A percentile compares a stretch with the other conserved stretches of the same genome.
Evolutionary conservation across 2,888 invertebrate genomes (phyloP).

Genomic region (Rosalia funebris): DNA sequence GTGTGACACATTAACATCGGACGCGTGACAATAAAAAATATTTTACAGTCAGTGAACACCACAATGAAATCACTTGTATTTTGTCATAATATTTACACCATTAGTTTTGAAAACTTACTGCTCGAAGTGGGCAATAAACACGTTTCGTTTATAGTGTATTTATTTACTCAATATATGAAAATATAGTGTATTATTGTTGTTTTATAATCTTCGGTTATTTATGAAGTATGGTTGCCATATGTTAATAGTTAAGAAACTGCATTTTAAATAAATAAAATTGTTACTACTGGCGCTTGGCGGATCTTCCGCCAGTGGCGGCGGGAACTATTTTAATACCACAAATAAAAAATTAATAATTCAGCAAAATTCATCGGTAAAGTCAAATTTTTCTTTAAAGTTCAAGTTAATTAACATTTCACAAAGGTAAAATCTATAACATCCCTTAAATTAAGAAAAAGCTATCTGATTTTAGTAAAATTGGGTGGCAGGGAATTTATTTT

Average conservation of each 20-base stretch:
- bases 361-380: too few relatives aligned
- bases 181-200: constrained; percentile 52
- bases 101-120: constrained; percentile 67
- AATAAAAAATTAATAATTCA: too few relatives aligned
- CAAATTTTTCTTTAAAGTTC: too few relatives aligned
- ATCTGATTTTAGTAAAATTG: too few relatives aligned
- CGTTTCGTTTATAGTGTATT: constrained; percentile 70
- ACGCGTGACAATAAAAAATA: constrained; percentile 55
- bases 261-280: constrained; percentile 22
- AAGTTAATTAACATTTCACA: too few relatives aligned
- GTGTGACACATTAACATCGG: constrained; percentile 49
- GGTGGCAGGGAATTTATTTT: too few relatives aligned
- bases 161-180: constrained; percentile 67
- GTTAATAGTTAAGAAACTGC: constrained; percentile 37
- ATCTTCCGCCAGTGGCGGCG: neutral
- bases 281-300: constrained; percentile 14
- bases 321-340: too few relatives aligned
- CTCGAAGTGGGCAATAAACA: constrained; percentile 67
- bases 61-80: constrained; percentile 56
- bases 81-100: constrained; percentile 71
- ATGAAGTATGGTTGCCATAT: constrained; percentile 55
- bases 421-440: too few relatives aligned
- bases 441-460: too few relatives aligned
- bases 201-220: constrained; percentile 53
- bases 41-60: constrained; percentile 53